Evolutionary conservation across 1,140 invertebrate genomes (phyloP).

Genomic region (Monochamus saltuarius): DNA sequence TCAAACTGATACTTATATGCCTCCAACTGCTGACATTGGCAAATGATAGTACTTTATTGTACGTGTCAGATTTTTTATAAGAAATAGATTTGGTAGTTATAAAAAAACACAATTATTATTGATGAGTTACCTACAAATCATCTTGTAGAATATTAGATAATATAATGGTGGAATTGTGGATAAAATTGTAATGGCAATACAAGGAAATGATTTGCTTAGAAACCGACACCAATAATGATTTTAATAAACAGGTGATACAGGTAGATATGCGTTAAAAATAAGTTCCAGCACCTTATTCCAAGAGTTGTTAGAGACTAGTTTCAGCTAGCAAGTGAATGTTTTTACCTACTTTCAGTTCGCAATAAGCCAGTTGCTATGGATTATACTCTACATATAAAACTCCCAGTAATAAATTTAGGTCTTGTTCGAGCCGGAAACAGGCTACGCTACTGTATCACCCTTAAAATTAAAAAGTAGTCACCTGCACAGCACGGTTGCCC

Average conservation of each 20-base stretch:
- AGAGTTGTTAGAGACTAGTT: conserved; percentile 1
- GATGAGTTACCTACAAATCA: too few relatives aligned
- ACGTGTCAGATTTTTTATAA: too few relatives aligned
- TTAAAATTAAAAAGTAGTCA: conserved; percentile 5
- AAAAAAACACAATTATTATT: too few relatives aligned
- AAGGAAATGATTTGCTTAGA: too few relatives aligned
- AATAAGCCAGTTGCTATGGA: conserved; percentile 1
- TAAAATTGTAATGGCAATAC: too few relatives aligned
- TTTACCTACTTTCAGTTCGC: conserved; percentile 22
- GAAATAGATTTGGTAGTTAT: too few relatives aligned
- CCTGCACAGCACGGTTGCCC: conserved; percentile 1
- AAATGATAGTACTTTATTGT: too few relatives aligned
- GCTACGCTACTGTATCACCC: background rate
- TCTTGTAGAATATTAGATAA: too few relatives aligned
- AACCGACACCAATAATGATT: background rate
- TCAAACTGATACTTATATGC: too few relatives aligned
- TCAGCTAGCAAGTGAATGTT: conserved; percentile 15
- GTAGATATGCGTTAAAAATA: conserved; percentile 1
- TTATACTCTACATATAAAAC: background rate
- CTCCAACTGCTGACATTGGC: too few relatives aligned
- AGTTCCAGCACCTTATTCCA: background rate
- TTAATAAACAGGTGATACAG: conserved; percentile 4
- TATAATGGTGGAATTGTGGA: too few relatives aligned
- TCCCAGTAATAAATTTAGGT: background rate
- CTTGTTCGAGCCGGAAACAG: background rate